These are phyloP conservation scores for Sebastes nivosus DNA, from an alignment of 2,797 vertebrate species.

Conservation along the genomic window DNA sequence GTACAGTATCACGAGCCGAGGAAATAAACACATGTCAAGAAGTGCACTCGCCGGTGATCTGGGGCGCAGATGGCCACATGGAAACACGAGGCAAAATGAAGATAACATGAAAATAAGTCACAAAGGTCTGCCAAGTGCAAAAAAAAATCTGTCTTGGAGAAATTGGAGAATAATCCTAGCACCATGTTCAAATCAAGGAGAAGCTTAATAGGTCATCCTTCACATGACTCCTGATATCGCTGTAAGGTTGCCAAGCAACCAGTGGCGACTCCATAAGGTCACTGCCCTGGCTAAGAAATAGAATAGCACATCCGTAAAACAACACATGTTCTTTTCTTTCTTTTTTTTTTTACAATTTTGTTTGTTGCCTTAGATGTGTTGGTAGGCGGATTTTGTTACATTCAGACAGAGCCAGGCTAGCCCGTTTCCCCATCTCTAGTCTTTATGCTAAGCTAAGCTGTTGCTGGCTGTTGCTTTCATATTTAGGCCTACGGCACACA, in stretches of 20 bases:
- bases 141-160: background rate
- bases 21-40: constrained; percentile 56
- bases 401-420: background rate
- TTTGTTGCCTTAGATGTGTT: background rate
- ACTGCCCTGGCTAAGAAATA: background rate
- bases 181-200: background rate
- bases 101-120: background rate
- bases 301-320: background rate
- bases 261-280: background rate
- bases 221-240: background rate
- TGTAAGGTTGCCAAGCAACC: background rate
- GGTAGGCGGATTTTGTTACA: no score
- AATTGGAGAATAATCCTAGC: background rate
- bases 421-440: background rate
- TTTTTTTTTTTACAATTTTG: background rate
- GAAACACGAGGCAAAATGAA: constrained; percentile 8
- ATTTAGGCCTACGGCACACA: no score
- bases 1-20: constrained; percentile 1
- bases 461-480: no score
- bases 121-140: background rate
- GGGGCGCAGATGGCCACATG: background rate
- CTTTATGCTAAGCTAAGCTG: background rate
- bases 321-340: no score
- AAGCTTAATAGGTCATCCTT: background rate
- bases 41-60: constrained; percentile 7